phyloP scores from a whole-genome alignment of 2,113 vertebrate genomes.

The Candoia aspera region DNA sequence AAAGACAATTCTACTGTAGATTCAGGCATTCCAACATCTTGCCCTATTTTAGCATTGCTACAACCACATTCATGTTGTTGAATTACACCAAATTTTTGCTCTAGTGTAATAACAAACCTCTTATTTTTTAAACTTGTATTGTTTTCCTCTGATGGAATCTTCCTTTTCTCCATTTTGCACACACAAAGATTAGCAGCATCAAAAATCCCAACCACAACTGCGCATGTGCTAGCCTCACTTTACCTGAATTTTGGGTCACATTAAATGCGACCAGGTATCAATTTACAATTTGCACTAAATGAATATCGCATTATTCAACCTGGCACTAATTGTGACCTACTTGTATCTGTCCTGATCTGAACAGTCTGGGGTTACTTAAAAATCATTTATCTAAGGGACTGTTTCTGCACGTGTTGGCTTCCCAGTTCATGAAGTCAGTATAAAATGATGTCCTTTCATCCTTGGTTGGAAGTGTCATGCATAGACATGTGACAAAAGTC shows the following conservation, averaged over 20 bases:
- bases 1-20: neutral
- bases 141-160: neutral
- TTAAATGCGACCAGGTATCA: neutral
- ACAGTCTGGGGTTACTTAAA: neutral
- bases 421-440: neutral
- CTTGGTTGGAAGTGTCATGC: neutral
- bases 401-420: neutral
- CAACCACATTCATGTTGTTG: neutral
- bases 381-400: neutral
- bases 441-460: neutral
- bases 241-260: neutral
- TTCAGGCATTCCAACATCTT: neutral
- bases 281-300: neutral
- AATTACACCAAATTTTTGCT: neutral
- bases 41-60: neutral
- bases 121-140: neutral
- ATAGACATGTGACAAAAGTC: neutral
- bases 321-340: neutral
- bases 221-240: neutral
- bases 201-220: neutral
- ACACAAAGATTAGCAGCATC: neutral
- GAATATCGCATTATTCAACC: neutral
- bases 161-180: neutral
- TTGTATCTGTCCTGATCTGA: neutral
- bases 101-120: neutral